Evolutionary conservation across 2,113 vertebrate species (phyloP).

Genomic region (Laticauda colubrina): DNA sequence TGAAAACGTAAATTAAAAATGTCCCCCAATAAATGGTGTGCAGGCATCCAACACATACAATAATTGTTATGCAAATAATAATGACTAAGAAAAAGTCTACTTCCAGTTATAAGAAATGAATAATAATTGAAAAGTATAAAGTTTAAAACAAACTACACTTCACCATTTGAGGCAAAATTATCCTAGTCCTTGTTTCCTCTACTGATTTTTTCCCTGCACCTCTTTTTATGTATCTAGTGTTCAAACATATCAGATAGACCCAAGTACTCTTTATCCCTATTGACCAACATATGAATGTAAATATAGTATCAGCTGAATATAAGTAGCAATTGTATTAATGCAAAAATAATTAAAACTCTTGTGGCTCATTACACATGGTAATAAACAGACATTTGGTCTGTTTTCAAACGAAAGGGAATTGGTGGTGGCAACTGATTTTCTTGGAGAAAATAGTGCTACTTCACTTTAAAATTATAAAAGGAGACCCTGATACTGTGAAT

Average conservation of each 20-base stretch:
- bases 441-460: rapidly evolving
- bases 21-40: neutral
- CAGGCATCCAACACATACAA: neutral
- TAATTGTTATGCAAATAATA: neutral
- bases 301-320: neutral
- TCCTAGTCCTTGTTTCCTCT: neutral
- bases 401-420: neutral
- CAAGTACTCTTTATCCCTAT: neutral
- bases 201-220: neutral
- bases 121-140: neutral
- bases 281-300: neutral
- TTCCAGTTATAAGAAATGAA: neutral
- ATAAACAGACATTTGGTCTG: neutral
- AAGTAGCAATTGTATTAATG: neutral
- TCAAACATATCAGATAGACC: neutral
- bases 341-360: neutral
- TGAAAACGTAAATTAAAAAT: slow-evolving; percentile 7
- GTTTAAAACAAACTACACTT: neutral
- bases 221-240: neutral
- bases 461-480: neutral
- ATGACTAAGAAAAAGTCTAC: neutral
- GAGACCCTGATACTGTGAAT: neutral
- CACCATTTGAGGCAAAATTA: neutral
- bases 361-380: neutral
- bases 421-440: no score